A percentile compares a stretch with the other conserved stretches of the same genome.
Evolutionary conservation across 2,888 invertebrate species (phyloP).

Genomic region (Drosophila flavopinicola): DNA sequence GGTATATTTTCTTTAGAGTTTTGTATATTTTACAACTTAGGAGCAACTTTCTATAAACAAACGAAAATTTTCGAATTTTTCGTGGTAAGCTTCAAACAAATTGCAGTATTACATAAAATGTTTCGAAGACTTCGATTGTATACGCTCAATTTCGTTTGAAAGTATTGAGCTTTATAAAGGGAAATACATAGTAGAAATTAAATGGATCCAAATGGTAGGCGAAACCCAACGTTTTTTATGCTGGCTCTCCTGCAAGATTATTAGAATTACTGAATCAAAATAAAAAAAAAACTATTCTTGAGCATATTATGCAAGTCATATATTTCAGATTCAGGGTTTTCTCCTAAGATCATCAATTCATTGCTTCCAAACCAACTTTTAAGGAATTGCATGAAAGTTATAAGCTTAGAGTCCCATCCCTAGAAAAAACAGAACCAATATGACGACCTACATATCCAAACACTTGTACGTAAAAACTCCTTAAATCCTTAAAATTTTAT

Average conservation of each 20-base stretch:
- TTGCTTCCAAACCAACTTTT: slow-evolving; percentile 45
- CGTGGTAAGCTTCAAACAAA: slow-evolving; percentile 38
- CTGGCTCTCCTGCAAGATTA: slow-evolving; percentile 43
- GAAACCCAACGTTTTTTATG: slow-evolving; percentile 57
- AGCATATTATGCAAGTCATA: slow-evolving; percentile 38
- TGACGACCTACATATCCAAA: slow-evolving; percentile 57
- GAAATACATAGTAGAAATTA: slow-evolving; percentile 53
- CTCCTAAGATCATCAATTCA: slow-evolving; percentile 32
- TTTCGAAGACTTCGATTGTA: slow-evolving; percentile 59
- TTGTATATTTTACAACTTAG: slow-evolving; percentile 68
- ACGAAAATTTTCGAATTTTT: slow-evolving; percentile 36
- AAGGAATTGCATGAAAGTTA: slow-evolving; percentile 44
- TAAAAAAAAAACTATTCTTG: slow-evolving; percentile 29
- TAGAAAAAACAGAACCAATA: no score
- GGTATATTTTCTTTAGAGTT: slow-evolving; percentile 70
- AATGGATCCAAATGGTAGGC: slow-evolving; percentile 50
- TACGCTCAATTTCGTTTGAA: slow-evolving; percentile 49
- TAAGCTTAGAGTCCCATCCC: slow-evolving; percentile 36
- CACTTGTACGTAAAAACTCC: slow-evolving; percentile 51
- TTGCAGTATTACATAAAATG: slow-evolving; percentile 46
- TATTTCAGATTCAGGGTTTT: slow-evolving; percentile 34
- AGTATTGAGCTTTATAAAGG: slow-evolving; percentile 62
- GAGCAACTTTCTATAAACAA: slow-evolving; percentile 33
- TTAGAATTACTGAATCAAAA: slow-evolving; percentile 30
- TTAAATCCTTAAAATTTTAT: slow-evolving; percentile 39